Base-by-base conservation (phyloP, 2,888 invertebrate species). In the Luffia ferchaultella region DNA sequence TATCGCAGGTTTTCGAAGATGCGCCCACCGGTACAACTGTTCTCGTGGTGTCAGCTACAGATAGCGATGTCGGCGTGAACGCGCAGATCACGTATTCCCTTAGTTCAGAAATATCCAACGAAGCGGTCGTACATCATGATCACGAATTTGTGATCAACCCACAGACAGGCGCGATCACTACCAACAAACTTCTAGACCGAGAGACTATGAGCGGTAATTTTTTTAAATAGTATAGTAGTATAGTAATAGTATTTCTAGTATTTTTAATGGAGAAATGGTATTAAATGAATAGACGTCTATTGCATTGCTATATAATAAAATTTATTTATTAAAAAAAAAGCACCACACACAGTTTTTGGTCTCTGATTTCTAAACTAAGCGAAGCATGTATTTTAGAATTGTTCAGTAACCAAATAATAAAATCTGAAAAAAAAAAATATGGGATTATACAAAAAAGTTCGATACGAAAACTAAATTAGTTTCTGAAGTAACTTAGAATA, bases 21-120 rank as follows among this genome's bases (percentile, higher is more conserved):
- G 93, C 95, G 0, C 92, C 94, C 0, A 79, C 96, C 18, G 98
- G 97, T 0, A 93, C 95, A 0, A 96, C 96, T 0, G 95, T 98
- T 0, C 83, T 97, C 0, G 93, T 96, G 0, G 94, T 98, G 0
- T 92, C 93, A 0, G 97, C 98, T 0, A 91, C 92, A 0, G 98
- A 98, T 69, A 93, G 93, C 53, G 98, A 98, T 76, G 95, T 96
- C 1, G 98, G 97, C 0, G 88, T 96, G 46, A 98, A 98, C 77
- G 97, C 97, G 0, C 92, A 93, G 70, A 91, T 94, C 45, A 91
- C 92, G 0, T 94, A 94, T 69, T 89, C 90, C 16, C 77, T 94
- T 19, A 89, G 89, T 46, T 76, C 80, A 0, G 85, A 84, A 62
- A 75, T 79, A 53, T 78, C 82, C 7, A 88, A 88, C 62, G 91